Conservation (phyloP, 2,797 vertebrate species). For the Champsocephalus esox region DNA sequence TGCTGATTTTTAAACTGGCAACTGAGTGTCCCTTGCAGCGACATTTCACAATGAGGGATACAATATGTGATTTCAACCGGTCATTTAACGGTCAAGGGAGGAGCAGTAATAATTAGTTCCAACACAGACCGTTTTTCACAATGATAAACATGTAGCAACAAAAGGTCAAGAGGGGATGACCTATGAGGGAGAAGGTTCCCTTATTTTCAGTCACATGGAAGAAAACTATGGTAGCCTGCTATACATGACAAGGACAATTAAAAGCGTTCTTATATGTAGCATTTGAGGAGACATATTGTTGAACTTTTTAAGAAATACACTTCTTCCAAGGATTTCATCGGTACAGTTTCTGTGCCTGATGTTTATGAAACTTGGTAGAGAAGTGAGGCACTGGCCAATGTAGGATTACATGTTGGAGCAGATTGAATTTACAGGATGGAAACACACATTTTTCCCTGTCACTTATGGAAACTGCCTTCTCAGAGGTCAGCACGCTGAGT, state of each 20-base stretch:
- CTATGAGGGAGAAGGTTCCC: not conserved
- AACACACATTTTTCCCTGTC: too few relatives aligned
- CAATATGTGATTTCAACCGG: constrained; percentile 1
- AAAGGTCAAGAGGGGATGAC: not conserved
- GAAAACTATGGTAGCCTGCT: not conserved
- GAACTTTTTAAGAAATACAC: not conserved
- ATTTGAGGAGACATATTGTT: not conserved
- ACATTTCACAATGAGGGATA: constrained; percentile 7
- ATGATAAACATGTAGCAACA: constrained; percentile 1
- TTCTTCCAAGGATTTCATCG: too few relatives aligned
- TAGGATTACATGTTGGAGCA: too few relatives aligned
- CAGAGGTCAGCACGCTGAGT: too few relatives aligned
- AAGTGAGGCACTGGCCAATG: too few relatives aligned
- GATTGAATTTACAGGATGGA: too few relatives aligned
- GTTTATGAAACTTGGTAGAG: too few relatives aligned
- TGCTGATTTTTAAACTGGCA: constrained; percentile 9
- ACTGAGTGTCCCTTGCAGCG: constrained; percentile 1
- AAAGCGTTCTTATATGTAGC: not conserved
- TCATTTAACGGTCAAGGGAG: not conserved
- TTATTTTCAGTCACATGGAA: not conserved
- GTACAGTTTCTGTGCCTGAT: too few relatives aligned
- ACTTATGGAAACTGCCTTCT: too few relatives aligned
- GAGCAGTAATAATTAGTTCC: constrained; percentile 11
- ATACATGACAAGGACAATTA: not conserved
- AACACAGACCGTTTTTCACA: not conserved